These are phyloP conservation scores for Silvanus unidentatus DNA, from an alignment of 2,888 invertebrate species.

Conservation along the genomic window DNA sequence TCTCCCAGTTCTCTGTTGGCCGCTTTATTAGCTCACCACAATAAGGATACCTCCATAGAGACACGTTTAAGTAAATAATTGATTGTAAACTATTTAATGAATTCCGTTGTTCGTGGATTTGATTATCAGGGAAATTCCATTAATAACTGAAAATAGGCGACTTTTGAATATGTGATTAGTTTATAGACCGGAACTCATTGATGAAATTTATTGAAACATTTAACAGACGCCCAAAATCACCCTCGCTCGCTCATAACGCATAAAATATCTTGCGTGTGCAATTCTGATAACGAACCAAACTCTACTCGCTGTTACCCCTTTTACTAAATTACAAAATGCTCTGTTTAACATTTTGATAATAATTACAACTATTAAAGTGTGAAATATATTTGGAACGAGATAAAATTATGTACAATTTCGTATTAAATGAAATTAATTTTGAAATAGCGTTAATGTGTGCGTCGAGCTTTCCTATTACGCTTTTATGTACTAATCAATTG, in stretches of 20 bases:
- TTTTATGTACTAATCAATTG: no score
- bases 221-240: no score
- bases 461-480: no score
- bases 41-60: constrained; percentile 16
- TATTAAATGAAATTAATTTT: no score
- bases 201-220: constrained; percentile 3
- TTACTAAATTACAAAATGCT: constrained; percentile 20
- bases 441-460: no score
- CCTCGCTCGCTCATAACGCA: constrained; percentile 8
- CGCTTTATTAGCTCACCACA: constrained; percentile 24
- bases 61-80: constrained; percentile 19
- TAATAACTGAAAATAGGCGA: no score
- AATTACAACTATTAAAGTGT: constrained; percentile 19
- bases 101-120: constrained; percentile 3
- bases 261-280: constrained; percentile 22
- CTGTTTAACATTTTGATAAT: constrained; percentile 22
- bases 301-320: constrained; percentile 7
- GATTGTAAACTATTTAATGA: constrained; percentile 20
- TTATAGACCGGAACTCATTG: neutral
- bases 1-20: constrained; percentile 11
- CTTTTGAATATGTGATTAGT: no score
- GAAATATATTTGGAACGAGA: no score
- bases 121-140: no score
- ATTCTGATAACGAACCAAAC: constrained; percentile 22
- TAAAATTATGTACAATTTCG: no score